phyloP scores from a whole-genome alignment of 2,888 invertebrate genomes.

The Shargacucullia verbasci region DNA sequence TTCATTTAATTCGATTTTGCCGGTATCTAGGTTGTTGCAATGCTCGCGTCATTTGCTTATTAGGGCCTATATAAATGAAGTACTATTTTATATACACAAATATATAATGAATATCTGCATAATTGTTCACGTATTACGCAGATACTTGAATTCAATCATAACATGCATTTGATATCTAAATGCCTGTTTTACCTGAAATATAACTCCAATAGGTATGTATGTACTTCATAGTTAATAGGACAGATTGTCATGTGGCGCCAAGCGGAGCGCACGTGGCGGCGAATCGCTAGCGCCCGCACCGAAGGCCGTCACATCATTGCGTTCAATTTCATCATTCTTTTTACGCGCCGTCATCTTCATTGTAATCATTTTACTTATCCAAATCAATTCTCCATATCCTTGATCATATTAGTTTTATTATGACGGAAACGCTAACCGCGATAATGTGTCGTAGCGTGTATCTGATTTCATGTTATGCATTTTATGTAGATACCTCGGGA shows the following conservation, averaged over 20 bases:
- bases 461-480: not conserved
- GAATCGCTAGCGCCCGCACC: constrained; percentile 68
- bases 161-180: constrained; percentile 32
- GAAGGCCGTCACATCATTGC: constrained; percentile 73
- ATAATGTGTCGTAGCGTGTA: not conserved
- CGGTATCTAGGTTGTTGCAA: not conserved
- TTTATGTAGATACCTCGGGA: not conserved
- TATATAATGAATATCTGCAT: constrained; percentile 1
- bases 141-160: constrained; percentile 22
- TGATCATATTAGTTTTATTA: not conserved
- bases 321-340: constrained; percentile 69
- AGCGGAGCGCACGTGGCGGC: constrained; percentile 46
- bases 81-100: not conserved
- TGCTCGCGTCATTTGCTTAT: too few species aligned
- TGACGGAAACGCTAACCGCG: not conserved
- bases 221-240: constrained; percentile 49
- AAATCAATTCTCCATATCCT: constrained; percentile 35
- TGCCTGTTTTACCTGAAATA: constrained; percentile 34
- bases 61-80: too few species aligned
- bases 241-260: constrained; percentile 65
- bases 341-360: constrained; percentile 57
- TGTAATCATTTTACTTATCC: constrained; percentile 36
- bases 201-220: constrained; percentile 18
- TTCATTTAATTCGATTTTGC: constrained; percentile 23
- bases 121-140: constrained; percentile 12